Evolutionary conservation across 2,888 invertebrate genomes (phyloP).

Genomic region (Cataglyphis cursor): DNA sequence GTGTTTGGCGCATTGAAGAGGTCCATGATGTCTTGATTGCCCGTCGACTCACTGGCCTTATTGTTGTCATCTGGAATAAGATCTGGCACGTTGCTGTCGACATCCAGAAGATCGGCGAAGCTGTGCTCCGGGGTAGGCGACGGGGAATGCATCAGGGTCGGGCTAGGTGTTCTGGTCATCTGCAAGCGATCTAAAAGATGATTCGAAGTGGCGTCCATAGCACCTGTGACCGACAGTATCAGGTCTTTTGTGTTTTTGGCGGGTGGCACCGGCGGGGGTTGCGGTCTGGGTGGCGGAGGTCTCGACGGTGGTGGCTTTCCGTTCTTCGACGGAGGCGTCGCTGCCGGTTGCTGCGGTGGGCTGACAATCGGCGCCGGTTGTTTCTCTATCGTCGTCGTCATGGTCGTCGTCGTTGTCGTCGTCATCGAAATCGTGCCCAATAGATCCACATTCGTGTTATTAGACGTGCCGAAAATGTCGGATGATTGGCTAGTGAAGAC

Average conservation of each 20-base stretch:
- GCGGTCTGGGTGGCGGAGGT: conserved; percentile 87
- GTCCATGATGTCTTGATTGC: conserved; percentile 81
- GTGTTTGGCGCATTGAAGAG: conserved; percentile 83
- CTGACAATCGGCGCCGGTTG: conserved; percentile 7
- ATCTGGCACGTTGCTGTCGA: conserved; percentile 86
- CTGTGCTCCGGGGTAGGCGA: conserved; percentile 93
- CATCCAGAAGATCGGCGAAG: conserved; percentile 90
- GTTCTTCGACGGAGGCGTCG: conserved; percentile 66
- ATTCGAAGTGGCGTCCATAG: conserved; percentile 95
- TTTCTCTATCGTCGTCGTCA: conserved; percentile 23
- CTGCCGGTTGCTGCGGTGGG: not conserved
- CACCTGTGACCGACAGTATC: conserved; percentile 94
- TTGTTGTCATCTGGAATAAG: conserved; percentile 86
- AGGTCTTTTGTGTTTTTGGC: conserved; percentile 94
- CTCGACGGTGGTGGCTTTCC: conserved; percentile 86
- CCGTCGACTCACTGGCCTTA: conserved; percentile 54
- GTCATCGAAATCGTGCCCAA: conserved; percentile 56
- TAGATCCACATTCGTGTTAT: conserved; percentile 51
- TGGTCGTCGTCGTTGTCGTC: not conserved
- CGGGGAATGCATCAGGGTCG: conserved; percentile 95
- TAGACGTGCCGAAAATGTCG: conserved; percentile 58
- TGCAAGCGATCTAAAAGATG: conserved; percentile 94
- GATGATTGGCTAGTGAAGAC: conserved; percentile 65
- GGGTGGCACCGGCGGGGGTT: conserved; percentile 88
- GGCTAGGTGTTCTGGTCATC: conserved; percentile 95